Evolutionary conservation across 2,113 vertebrate species (phyloP).

Genomic region (Rhabdomys dilectus): DNA sequence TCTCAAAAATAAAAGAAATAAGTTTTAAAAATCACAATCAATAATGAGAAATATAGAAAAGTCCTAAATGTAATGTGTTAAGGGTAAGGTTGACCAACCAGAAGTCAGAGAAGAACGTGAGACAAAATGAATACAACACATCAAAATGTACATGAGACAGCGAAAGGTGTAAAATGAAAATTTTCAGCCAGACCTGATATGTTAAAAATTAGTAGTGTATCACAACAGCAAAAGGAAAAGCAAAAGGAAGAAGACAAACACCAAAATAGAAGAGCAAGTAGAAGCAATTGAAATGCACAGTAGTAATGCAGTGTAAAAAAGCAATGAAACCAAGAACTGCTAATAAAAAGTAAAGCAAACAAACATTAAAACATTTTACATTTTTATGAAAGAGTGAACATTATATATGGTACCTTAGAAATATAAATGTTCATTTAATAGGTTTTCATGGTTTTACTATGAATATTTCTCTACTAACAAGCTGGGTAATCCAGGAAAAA

Average conservation of each 20-base stretch:
- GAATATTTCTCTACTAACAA: neutral
- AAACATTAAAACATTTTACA: neutral
- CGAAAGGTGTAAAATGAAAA: neutral
- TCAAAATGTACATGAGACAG: neutral
- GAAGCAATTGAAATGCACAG: neutral
- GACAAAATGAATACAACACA: neutral
- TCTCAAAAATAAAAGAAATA: neutral
- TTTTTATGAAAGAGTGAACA: neutral
- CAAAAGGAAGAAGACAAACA: neutral
- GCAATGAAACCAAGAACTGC: neutral
- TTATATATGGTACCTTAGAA: too few species aligned
- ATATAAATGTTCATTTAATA: neutral
- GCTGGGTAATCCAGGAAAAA: neutral
- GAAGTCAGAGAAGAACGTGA: neutral
- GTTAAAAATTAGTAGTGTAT: neutral
- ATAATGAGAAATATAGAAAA: neutral
- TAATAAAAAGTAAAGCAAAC: neutral
- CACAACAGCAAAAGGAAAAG: too few species aligned
- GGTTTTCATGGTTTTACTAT: neutral
- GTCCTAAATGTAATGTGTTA: neutral
- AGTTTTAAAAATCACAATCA: neutral
- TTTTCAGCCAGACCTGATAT: neutral
- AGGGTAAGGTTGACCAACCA: neutral
- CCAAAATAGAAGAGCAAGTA: too few species aligned
- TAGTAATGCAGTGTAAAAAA: neutral